phyloP scores from a whole-genome alignment of 1,140 invertebrate genomes.

The Dendroctonus ponderosae region DNA sequence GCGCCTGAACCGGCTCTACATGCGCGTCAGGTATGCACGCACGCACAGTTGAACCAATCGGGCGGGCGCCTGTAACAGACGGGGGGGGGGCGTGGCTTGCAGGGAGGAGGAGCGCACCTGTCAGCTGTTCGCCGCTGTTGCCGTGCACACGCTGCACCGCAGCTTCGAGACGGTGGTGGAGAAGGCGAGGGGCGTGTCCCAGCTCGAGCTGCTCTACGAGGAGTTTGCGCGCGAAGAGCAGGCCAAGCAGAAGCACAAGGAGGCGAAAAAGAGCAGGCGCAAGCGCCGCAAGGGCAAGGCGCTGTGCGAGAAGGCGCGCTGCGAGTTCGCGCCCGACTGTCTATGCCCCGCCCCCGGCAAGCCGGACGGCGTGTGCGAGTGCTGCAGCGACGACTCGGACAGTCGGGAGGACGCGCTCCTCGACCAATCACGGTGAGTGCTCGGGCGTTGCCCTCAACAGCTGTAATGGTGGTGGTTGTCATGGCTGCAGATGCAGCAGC shows the following conservation, averaged over 20 bases:
- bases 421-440: conserved; percentile 31
- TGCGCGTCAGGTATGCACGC: conserved; percentile 60
- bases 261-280: conserved; percentile 81
- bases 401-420: too few species aligned
- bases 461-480: background rate
- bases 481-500: conserved; percentile 29
- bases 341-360: background rate
- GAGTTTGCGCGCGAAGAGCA: conserved; percentile 81
- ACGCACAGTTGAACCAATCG: background rate
- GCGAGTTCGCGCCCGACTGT: background rate
- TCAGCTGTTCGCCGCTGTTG: conserved; percentile 85
- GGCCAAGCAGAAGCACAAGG: conserved; percentile 76
- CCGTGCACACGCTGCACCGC: conserved; percentile 79
- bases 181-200: conserved; percentile 82
- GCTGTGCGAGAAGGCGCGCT: conserved; percentile 29
- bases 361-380: conserved; percentile 23
- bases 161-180: conserved; percentile 89
- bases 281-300: conserved; percentile 71
- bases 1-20: conserved; percentile 78
- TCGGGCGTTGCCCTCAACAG: conserved; percentile 21
- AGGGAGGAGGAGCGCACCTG: conserved; percentile 87
- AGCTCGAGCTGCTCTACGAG: conserved; percentile 77
- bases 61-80: background rate
- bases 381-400: conserved; percentile 28
- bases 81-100: background rate